Percentiles rank a stretch among this genome's conserved stretches.
phyloP scores from a whole-genome alignment of 2,888 invertebrate genomes.

The Heterodera filipjevi region DNA sequence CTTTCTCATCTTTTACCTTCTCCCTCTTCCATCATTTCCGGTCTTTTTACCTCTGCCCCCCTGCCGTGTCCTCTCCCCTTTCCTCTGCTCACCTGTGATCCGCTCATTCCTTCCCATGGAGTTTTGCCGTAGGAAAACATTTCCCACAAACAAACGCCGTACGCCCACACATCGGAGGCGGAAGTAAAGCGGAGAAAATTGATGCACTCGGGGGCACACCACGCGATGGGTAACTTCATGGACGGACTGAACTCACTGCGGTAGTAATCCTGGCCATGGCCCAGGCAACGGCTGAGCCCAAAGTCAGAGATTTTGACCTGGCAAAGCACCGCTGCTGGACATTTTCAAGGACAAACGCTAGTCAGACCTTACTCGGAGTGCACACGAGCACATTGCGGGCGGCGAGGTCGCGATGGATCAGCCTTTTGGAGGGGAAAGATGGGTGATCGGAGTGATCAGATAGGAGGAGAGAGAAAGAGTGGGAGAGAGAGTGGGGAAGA shows the following conservation, averaged over 20 bases:
- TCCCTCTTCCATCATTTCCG: background rate
- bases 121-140: slow-evolving; percentile 98
- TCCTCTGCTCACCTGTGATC: slow-evolving; percentile 74
- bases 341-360: background rate
- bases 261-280: slow-evolving; percentile 97
- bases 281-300: slow-evolving; percentile 89
- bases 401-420: slow-evolving; percentile 95
- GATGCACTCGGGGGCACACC: slow-evolving; percentile 98
- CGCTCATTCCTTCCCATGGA: slow-evolving; percentile 93
- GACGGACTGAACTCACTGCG: slow-evolving; percentile 97
- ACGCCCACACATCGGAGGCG: slow-evolving; percentile 97
- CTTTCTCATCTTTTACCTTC: too few species aligned
- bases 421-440: slow-evolving; percentile 68
- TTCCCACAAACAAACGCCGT: slow-evolving; percentile 97
- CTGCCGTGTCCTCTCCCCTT: background rate
- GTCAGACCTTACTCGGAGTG: slow-evolving; percentile 81
- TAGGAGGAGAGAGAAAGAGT: background rate
- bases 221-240: slow-evolving; percentile 93
- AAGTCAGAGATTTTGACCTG: slow-evolving; percentile 94
- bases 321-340: slow-evolving; percentile 33
- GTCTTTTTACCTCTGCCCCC: background rate
- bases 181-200: slow-evolving; percentile 92
- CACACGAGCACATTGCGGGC: slow-evolving; percentile 97
- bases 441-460: background rate
- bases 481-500: background rate